phyloP scores from a whole-genome alignment of 1,140 invertebrate genomes.

The Papilio machaon region DNA sequence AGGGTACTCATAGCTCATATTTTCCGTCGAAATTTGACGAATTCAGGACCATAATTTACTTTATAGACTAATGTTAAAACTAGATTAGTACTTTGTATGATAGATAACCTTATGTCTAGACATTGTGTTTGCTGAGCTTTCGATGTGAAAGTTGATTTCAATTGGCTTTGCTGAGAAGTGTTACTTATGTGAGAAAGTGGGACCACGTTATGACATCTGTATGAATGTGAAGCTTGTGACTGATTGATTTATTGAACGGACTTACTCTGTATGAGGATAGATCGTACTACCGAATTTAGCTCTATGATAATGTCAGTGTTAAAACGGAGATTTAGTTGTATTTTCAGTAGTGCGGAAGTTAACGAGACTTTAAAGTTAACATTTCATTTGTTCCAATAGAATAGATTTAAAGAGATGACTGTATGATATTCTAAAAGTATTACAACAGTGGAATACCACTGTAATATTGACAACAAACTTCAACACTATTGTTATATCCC shows the following conservation, averaged over 20 bases:
- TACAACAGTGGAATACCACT: not conserved
- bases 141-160: constrained; percentile 3
- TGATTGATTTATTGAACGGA: not conserved
- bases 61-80: not conserved
- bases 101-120: not conserved
- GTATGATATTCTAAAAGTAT: not conserved
- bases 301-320: not conserved
- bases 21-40: no score
- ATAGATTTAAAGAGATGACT: no score
- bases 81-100: not conserved
- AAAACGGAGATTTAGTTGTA: no score
- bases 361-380: no score
- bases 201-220: not conserved
- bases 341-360: no score
- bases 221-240: not conserved
- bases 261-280: no score
- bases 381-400: no score
- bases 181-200: not conserved
- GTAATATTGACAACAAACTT: not conserved
- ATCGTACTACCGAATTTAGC: no score
- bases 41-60: no score
- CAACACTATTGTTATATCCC: not conserved
- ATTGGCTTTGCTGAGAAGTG: not conserved
- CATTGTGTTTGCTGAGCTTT: not conserved
- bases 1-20: not conserved